Evolutionary conservation across 2,113 vertebrate genomes (phyloP).

Genomic region (Corydoras maculifer): DNA sequence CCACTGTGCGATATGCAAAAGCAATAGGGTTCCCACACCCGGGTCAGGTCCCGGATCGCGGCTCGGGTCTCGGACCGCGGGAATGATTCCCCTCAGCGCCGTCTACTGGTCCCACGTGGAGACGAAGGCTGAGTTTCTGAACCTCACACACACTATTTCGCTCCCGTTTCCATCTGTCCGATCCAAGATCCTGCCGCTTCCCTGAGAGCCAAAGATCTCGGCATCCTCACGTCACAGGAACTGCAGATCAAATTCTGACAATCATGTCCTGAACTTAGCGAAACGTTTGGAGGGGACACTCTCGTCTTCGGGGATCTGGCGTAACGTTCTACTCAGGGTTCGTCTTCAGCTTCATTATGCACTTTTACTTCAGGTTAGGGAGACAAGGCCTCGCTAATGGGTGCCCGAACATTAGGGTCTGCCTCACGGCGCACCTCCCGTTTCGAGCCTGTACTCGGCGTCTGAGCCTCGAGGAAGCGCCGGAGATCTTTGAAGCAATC

Average conservation of each 20-base stretch:
- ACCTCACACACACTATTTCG: conserved; percentile 42
- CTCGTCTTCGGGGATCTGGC: no score
- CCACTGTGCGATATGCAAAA: no score
- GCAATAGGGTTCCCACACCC: no score
- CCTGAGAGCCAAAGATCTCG: conserved; percentile 38
- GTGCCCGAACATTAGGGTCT: conserved; percentile 44
- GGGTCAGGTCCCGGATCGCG: no score
- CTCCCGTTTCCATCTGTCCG: conserved; percentile 48
- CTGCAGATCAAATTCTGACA: conserved; percentile 46
- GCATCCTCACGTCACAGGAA: conserved; percentile 37
- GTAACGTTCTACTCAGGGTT: conserved; percentile 62
- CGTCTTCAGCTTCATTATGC: conserved; percentile 61
- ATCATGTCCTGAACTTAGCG: conserved; percentile 28
- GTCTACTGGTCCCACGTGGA: conserved; percentile 24
- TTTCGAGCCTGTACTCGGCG: no score
- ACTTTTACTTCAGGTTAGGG: conserved; percentile 67
- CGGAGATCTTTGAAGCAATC: no score
- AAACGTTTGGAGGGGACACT: no score
- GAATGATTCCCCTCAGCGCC: no score
- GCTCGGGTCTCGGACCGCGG: no score
- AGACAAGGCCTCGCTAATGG: conserved; percentile 59
- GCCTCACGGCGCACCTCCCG: no score
- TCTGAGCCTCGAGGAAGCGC: no score
- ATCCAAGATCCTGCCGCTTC: conserved; percentile 51
- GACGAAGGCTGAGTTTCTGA: conserved; percentile 43